A percentile compares a stretch with the other conserved stretches of the same genome.
Evolutionary conservation across 2,797 vertebrate genomes (phyloP).

Genomic region (Meriones psammophilus): DNA sequence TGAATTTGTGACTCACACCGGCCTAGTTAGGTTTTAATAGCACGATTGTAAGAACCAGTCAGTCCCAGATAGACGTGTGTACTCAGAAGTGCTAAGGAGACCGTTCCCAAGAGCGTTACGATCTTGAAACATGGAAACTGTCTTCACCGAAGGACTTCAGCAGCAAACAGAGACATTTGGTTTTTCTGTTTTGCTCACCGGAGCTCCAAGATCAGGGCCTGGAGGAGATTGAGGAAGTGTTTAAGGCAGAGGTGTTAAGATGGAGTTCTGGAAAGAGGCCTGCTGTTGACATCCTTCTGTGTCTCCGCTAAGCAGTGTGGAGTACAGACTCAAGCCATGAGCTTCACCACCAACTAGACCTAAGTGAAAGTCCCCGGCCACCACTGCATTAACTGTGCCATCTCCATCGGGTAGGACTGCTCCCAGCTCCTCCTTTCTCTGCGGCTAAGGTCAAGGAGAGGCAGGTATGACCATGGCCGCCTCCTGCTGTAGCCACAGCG

Average conservation of each 20-base stretch:
- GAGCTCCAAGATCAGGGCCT: slow-evolving; percentile 49
- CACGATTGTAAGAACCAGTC: slow-evolving; percentile 83
- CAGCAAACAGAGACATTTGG: slow-evolving; percentile 30
- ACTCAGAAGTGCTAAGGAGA: slow-evolving; percentile 78
- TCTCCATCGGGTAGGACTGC: background rate
- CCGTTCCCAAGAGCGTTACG: slow-evolving; percentile 79
- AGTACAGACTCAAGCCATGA: background rate
- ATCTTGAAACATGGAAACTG: slow-evolving; percentile 79
- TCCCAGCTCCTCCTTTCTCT: background rate
- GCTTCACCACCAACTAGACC: background rate
- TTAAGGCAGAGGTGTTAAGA: background rate
- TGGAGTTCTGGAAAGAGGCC: background rate
- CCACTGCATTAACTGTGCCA: background rate
- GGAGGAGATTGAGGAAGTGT: slow-evolving; percentile 1
- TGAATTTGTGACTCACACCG: slow-evolving; percentile 61
- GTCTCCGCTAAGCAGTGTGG: background rate
- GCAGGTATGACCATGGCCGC: background rate
- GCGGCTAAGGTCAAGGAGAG: background rate
- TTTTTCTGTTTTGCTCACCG: slow-evolving; percentile 53
- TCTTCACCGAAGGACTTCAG: slow-evolving; percentile 61
- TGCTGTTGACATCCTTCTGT: background rate
- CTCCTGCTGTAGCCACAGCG: background rate
- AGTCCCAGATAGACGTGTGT: slow-evolving; percentile 71
- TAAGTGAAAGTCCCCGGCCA: background rate
- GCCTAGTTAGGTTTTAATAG: slow-evolving; percentile 79